Conservation (phyloP, 2,797 vertebrate genomes). For the Amazona finschi region DNA sequence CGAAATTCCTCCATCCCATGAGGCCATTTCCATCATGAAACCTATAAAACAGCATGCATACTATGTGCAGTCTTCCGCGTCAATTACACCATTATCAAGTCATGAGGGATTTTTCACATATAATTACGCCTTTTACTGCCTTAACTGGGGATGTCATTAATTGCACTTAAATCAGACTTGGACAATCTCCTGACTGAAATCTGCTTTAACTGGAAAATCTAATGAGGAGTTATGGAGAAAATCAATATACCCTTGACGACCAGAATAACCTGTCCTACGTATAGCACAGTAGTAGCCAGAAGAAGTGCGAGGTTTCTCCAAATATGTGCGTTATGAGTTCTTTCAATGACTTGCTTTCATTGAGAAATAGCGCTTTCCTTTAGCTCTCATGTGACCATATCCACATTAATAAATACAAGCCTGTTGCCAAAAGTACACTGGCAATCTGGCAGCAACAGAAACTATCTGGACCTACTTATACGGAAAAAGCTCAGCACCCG, state of each 20-base stretch:
- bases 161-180: background rate
- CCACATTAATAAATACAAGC: background rate
- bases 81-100: background rate
- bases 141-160: background rate
- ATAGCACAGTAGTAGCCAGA: background rate
- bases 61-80: background rate
- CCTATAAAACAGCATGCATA: conserved; percentile 73
- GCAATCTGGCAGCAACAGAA: background rate
- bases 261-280: background rate
- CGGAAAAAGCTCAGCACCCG: background rate
- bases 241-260: background rate
- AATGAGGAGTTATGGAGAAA: background rate
- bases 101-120: background rate
- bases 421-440: background rate
- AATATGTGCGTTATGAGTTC: background rate
- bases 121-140: background rate
- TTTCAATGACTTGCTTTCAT: background rate
- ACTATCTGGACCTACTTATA: background rate
- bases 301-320: background rate
- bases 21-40: conserved; percentile 99
- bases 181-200: background rate
- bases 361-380: background rate
- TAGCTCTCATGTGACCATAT: background rate
- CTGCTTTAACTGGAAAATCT: background rate
- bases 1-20: conserved; percentile 98